Evolutionary conservation across 2,797 vertebrate species (phyloP), one percentile per base, ranked within the genome.

Genomic region (Gadopsis marmoratus): DNA sequence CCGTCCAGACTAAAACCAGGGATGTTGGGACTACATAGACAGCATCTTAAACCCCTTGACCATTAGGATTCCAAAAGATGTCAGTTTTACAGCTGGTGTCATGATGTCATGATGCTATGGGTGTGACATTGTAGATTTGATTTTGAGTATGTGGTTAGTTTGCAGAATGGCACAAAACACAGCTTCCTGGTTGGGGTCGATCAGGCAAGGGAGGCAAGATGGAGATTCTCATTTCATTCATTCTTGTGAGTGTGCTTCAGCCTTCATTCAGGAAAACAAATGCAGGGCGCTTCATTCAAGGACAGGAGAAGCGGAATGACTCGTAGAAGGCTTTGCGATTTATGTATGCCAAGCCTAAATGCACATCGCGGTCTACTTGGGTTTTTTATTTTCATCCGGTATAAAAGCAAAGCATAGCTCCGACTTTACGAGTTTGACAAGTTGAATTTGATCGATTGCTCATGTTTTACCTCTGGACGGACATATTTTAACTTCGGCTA

Each of bases 371-470:
- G 12, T 65, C 16, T 33, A 2, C 13, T 19, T 66, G 37, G 43
- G 72, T 48, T 54, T 19, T 43, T 63, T 37, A 26, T 31, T 7
- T 37, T 19, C 33, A 64, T 61, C 26, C 1, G 3, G 19, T 59
- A 39, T 39, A 43, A 76, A 76, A 76, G 70, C 45, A 61, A 61
- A 69, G 9, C 37, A 11, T 11, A 64, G 29, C 41, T 74, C 10
- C 9, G 66, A 69, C 61, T 51, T 72, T 17, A 70, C n/a, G 2
- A 60, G 39, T 55, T 73, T 54, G 50, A 63, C 59, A 54, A 41
- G 61, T 53, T 60, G 50, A 74, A 68, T 41, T 50, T 41, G 74
- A 84, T 84, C 13, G 59, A 79, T 84, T 75, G 61, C 72, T 65
- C n/a, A 19, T 75, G 43, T 51, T 33, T 81, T 60, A 71, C 55